Evolutionary conservation across 2,888 invertebrate species (phyloP).

Genomic region (Artemia sinica): DNA sequence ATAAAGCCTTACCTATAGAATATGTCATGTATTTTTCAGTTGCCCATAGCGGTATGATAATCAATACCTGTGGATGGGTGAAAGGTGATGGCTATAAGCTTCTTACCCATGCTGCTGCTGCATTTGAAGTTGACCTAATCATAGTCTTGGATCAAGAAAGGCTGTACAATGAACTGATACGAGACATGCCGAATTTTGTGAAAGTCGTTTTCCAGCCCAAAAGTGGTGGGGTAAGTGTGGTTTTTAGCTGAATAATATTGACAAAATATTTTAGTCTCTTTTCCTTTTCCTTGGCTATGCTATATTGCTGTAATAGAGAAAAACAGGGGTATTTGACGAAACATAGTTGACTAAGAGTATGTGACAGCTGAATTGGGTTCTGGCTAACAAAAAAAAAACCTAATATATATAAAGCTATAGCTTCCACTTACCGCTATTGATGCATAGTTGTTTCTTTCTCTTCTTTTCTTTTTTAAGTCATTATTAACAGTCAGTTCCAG

Average conservation of each 20-base stretch:
- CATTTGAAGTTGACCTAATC: conserved; percentile 89
- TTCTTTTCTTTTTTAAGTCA: too few species aligned
- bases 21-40: conserved; percentile 24
- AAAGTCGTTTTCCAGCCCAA: conserved; percentile 82
- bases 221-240: conserved; percentile 72
- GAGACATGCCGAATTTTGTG: conserved; percentile 83
- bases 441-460: too few species aligned
- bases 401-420: too few species aligned
- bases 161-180: conserved; percentile 74
- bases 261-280: background rate
- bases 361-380: too few species aligned
- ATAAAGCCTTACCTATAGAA: too few species aligned
- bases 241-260: conserved; percentile 15
- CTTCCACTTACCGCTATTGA: too few species aligned
- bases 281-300: conserved; percentile 7
- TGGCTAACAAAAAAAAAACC: too few species aligned
- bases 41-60: conserved; percentile 52
- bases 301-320: background rate
- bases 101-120: conserved; percentile 68
- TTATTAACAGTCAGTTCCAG: too few species aligned
- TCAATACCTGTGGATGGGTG: conserved; percentile 96
- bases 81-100: conserved; percentile 76
- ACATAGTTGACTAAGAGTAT: too few species aligned
- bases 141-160: conserved; percentile 90
- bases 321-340: too few species aligned